Evolutionary conservation across 2,113 vertebrate genomes (phyloP).

Genomic region (Leuciscus idus): DNA sequence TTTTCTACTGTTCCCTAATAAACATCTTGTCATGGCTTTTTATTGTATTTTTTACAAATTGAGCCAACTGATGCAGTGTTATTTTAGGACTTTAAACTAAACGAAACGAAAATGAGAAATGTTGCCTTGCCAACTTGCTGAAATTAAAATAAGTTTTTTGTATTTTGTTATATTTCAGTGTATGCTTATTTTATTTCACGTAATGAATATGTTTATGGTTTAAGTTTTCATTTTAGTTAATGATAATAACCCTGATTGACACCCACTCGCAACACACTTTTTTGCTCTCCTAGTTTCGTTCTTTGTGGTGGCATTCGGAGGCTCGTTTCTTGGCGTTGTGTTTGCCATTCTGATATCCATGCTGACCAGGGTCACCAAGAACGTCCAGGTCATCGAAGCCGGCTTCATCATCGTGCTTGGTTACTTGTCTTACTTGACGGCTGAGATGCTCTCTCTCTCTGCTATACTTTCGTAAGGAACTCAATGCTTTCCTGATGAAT

Average conservation of each 20-base stretch:
- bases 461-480: conserved; percentile 87
- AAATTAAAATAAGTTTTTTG: not conserved
- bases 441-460: conserved; percentile 96
- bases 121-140: too few relatives aligned
- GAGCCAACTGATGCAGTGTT: too few relatives aligned
- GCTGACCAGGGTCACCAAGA: conserved; percentile 90
- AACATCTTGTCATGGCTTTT: too few relatives aligned
- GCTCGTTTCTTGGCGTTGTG: conserved; percentile 84
- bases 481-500: not conserved
- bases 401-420: conserved; percentile 93
- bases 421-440: conserved; percentile 93
- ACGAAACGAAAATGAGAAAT: too few relatives aligned
- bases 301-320: conserved; percentile 93
- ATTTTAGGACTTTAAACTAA: too few relatives aligned
- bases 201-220: not conserved
- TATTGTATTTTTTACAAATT: too few relatives aligned
- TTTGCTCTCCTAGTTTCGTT: conserved; percentile 83
- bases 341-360: conserved; percentile 89
- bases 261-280: not conserved
- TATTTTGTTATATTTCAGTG: not conserved
- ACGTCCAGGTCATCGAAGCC: conserved; percentile 91
- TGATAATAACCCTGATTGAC: not conserved
- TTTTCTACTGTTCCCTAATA: too few relatives aligned
- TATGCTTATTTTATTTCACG: not conserved
- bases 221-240: not conserved